phyloP scores from a whole-genome alignment of 2,797 vertebrate genomes.

The Semaprochilodus insignis region DNA sequence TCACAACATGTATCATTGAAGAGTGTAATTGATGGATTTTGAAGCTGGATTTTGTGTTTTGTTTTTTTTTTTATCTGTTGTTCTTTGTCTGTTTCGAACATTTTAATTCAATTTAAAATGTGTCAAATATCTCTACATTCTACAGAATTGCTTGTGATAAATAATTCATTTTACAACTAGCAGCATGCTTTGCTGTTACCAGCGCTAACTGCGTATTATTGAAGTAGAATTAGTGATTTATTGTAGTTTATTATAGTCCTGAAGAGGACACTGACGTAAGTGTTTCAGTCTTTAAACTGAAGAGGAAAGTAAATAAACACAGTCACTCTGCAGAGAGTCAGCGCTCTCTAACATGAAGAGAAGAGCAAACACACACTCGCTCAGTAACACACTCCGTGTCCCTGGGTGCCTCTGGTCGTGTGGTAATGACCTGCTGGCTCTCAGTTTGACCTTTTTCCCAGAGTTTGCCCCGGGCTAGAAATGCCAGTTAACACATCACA shows the following conservation, averaged over 20 bases:
- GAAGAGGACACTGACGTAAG: not conserved
- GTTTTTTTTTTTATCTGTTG: too few relatives aligned
- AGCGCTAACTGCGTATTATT: too few relatives aligned
- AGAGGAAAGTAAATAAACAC: conserved; percentile 59
- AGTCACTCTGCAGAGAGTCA: conserved; percentile 30
- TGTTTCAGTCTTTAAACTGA: conserved; percentile 32
- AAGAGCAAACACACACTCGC: conserved; percentile 55
- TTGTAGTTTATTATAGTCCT: not conserved
- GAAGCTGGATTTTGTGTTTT: too few relatives aligned
- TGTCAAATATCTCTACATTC: not conserved
- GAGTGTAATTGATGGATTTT: too few relatives aligned
- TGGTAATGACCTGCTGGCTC: conserved; percentile 82
- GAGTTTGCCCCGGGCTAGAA: conserved; percentile 80
- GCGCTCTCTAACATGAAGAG: conserved; percentile 54
- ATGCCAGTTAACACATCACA: conserved; percentile 89
- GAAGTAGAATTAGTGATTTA: not conserved
- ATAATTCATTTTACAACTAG: not conserved
- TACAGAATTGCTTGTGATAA: not conserved
- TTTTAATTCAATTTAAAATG: too few relatives aligned
- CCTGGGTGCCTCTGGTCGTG: conserved; percentile 63
- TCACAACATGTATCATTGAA: too few relatives aligned
- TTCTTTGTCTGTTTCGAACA: too few relatives aligned
- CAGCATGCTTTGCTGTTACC: too few relatives aligned
- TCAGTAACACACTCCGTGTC: conserved; percentile 33
- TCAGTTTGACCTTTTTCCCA: conserved; percentile 80